phyloP scores from a whole-genome alignment of 2,113 vertebrate species.

The Carassius carassius region DNA sequence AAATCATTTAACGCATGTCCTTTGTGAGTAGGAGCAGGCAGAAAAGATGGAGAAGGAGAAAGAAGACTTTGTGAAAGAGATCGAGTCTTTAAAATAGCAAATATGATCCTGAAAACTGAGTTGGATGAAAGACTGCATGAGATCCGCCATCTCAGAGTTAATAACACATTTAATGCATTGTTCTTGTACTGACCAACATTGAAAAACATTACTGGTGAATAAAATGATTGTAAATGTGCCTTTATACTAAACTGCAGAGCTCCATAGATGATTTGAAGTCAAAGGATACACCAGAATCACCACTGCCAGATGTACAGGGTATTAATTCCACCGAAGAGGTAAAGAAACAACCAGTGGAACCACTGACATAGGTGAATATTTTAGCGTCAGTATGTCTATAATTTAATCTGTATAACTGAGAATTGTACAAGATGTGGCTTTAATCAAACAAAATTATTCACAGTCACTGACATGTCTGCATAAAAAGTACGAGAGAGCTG shows the following conservation, averaged over 20 bases:
- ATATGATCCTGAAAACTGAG: conserved; percentile 56
- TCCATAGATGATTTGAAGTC: conserved; percentile 47
- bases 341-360: background rate
- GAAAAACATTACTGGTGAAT: background rate
- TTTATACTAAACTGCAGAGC: conserved; percentile 40
- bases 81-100: conserved; percentile 56
- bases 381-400: background rate
- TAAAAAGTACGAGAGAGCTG: conserved; percentile 66
- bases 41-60: conserved; percentile 68
- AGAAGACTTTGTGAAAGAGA: conserved; percentile 58
- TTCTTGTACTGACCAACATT: background rate
- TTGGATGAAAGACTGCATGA: conserved; percentile 60
- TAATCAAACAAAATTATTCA: background rate
- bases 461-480: conserved; percentile 30
- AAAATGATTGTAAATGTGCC: background rate
- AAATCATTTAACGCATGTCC: background rate
- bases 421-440: background rate
- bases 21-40: conserved; percentile 68
- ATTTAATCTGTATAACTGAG: background rate
- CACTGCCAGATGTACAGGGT: background rate
- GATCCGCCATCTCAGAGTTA: conserved; percentile 61
- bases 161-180: background rate
- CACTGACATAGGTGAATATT: no score
- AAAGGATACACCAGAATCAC: conserved; percentile 5
- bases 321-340: background rate